Evolutionary conservation across 1,140 invertebrate species (phyloP).

Genomic region (Teleogryllus occipitalis): DNA sequence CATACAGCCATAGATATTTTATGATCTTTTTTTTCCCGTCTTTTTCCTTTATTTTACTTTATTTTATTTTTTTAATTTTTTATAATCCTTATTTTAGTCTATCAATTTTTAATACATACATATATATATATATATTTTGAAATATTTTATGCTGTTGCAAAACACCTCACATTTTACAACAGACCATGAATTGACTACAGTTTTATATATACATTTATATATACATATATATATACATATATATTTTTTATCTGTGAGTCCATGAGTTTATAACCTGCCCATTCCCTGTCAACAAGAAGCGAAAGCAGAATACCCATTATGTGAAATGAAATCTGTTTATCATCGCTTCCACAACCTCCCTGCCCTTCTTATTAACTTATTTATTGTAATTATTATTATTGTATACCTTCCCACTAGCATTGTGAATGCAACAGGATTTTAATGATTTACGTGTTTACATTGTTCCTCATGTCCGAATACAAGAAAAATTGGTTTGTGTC

Average conservation of each 20-base stretch:
- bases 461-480: not conserved
- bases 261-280: not conserved
- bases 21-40: not conserved
- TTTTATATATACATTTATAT: slow-evolving; percentile 6
- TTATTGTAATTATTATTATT: not conserved
- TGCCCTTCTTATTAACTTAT: not conserved
- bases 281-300: not conserved
- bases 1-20: not conserved
- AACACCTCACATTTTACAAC: not conserved
- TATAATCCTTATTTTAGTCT: slow-evolving; percentile 1
- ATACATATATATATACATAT: not conserved
- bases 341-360: not conserved
- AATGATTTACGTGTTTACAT: not conserved
- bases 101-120: not conserved
- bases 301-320: not conserved
- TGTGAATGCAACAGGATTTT: not conserved
- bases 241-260: not conserved
- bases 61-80: not conserved
- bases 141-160: slow-evolving; percentile 1
- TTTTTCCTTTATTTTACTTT: too few relatives aligned
- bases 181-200: slow-evolving; percentile 4
- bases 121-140: not conserved
- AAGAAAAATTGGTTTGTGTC: not conserved
- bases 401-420: not conserved
- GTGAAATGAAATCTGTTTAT: not conserved